These are phyloP conservation scores for Microchrysa polita DNA, from an alignment of 2,888 invertebrate genomes.

Conservation along the genomic window DNA sequence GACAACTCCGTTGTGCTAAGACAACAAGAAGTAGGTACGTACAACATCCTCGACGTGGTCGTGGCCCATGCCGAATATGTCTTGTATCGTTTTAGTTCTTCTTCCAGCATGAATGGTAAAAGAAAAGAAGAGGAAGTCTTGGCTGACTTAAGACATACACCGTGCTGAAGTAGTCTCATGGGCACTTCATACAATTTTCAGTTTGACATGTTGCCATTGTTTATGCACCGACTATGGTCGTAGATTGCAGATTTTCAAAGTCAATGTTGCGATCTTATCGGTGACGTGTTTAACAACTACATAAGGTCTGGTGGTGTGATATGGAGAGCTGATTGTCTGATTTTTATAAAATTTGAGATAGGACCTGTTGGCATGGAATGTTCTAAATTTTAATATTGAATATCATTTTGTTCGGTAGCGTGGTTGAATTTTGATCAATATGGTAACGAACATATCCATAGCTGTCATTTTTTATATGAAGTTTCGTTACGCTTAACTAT, in stretches of 20 bases:
- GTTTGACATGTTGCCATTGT: slow-evolving; percentile 50
- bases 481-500: too few species aligned
- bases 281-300: slow-evolving; percentile 48
- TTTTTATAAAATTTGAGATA: too few species aligned
- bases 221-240: slow-evolving; percentile 43
- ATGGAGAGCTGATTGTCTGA: slow-evolving; percentile 3
- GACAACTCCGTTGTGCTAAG: too few species aligned
- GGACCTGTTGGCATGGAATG: too few species aligned
- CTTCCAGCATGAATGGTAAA: background rate
- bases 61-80: background rate
- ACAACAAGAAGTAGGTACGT: background rate
- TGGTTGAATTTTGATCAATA: too few species aligned
- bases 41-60: background rate
- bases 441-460: too few species aligned
- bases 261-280: slow-evolving; percentile 55
- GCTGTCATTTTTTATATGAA: too few species aligned
- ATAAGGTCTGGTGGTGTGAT: slow-evolving; percentile 23
- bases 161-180: background rate
- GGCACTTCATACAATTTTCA: slow-evolving; percentile 43
- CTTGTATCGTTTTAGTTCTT: background rate
- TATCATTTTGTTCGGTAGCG: too few species aligned
- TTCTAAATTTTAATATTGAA: too few species aligned
- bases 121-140: background rate
- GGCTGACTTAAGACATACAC: background rate
- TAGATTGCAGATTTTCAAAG: slow-evolving; percentile 49